These are phyloP conservation scores for Macrostomum lignano DNA, from an alignment of 1,140 invertebrate genomes.

Conservation along the genomic window DNA sequence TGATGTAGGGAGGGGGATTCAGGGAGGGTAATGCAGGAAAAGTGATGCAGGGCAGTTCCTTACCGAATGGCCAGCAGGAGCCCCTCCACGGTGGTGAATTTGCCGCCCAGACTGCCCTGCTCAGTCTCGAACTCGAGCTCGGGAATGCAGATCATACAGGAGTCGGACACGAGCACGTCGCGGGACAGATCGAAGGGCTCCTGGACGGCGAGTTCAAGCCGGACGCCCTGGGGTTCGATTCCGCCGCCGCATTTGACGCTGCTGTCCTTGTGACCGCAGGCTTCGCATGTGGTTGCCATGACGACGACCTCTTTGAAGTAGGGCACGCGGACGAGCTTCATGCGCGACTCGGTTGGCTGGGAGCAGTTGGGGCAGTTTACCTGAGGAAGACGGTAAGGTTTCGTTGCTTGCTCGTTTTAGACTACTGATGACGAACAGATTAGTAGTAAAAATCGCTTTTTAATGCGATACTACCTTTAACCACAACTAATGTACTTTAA, in stretches of 20 bases:
- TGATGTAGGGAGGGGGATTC: too few species aligned
- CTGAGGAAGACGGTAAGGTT: too few species aligned
- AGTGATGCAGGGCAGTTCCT: neutral
- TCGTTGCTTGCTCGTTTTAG: too few species aligned
- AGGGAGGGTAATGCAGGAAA: too few species aligned
- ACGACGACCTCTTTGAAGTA: slow-evolving; percentile 84
- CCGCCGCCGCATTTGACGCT: slow-evolving; percentile 79
- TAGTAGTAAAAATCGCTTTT: too few species aligned
- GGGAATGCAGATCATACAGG: slow-evolving; percentile 53
- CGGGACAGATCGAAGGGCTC: slow-evolving; percentile 49
- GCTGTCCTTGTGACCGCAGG: slow-evolving; percentile 60
- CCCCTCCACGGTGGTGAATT: slow-evolving; percentile 79
- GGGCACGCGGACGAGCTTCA: slow-evolving; percentile 86
- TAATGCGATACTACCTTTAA: too few species aligned
- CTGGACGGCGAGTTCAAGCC: slow-evolving; percentile 44
- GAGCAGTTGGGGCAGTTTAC: slow-evolving; percentile 66
- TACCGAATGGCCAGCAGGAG: slow-evolving; percentile 18
- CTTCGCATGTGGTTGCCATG: slow-evolving; percentile 72
- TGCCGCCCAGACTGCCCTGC: slow-evolving; percentile 50
- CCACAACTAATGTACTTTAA: too few species aligned
- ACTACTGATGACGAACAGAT: too few species aligned
- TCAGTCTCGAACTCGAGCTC: slow-evolving; percentile 63
- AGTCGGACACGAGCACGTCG: slow-evolving; percentile 85
- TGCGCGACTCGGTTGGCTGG: slow-evolving; percentile 54
- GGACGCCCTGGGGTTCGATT: slow-evolving; percentile 50